Evolutionary conservation across 1,140 invertebrate genomes (phyloP), one percentile per base, ranked within the genome.

Genomic region (Dendrolimus punctatus): DNA sequence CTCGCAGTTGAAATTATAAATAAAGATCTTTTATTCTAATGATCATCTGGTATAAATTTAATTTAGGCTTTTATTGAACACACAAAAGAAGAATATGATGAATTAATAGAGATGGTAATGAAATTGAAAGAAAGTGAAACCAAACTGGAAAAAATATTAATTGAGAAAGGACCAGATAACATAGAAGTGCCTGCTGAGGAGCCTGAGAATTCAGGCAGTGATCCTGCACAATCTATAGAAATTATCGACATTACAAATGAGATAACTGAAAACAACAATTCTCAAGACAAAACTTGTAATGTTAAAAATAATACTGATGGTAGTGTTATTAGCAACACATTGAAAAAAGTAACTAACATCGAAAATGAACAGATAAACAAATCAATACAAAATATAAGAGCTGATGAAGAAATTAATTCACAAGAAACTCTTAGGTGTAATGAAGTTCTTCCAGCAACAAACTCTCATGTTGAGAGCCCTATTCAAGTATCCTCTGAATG

Each of bases 41-140:
- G 23, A 23, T 23, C 45, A 43, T 68, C 53, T 43, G 57, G 56
- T n/a, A 40, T 57, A 64, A 61, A 68, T 76, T 44, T 60, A 72
- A 83, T 77, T 71, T 84, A 85, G 80, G 80, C 79, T 45, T 86
- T 78, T 73, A 81, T 86, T 64, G 74, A 86, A 59, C 80, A 84
- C 59, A 86, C 80, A 51, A 86, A 82, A 68, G 78, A 84, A 70
- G 83, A 86, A 76, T 86, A 86, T 69, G 83, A 86, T 68, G 87
- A 87, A 68, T 62, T 88, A 42, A 66, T 85, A 48, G 69, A 79
- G 65, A 88, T 85, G 73, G 73, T 88, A 49, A 74, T 76, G 75
- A 78, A 87, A 56, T 71, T 88, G 51, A 87, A 82, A 70, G 87
- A 88, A 60, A 88, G 85, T 60, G 85, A 88, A 73, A 73, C 46